phyloP scores from a whole-genome alignment of 2,888 invertebrate species.

The Agapetus fuscipes region DNA sequence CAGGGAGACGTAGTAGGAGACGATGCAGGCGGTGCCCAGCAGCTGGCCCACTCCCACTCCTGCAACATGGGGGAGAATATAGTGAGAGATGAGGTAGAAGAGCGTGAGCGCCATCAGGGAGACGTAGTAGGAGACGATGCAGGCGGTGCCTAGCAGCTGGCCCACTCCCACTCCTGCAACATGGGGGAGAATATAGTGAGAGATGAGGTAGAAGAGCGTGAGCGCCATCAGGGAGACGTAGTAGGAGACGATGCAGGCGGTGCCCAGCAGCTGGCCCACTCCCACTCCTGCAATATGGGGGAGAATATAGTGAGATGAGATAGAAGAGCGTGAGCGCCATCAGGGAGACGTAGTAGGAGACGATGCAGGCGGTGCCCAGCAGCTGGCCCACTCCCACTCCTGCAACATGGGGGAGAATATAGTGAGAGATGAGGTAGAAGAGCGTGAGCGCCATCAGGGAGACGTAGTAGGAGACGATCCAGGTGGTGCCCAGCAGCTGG shows the following conservation, averaged over 20 bases:
- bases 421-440: too few species aligned
- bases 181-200: neutral
- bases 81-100: too few species aligned
- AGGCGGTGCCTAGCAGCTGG: slow-evolving; percentile 50
- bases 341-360: slow-evolving; percentile 68
- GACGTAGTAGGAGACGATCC: slow-evolving; percentile 67
- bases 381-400: slow-evolving; percentile 61
- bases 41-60: slow-evolving; percentile 61
- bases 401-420: slow-evolving; percentile 27
- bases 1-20: slow-evolving; percentile 68
- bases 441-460: slow-evolving; percentile 63
- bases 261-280: slow-evolving; percentile 53
- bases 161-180: slow-evolving; percentile 57
- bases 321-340: slow-evolving; percentile 67
- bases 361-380: slow-evolving; percentile 50
- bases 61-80: slow-evolving; percentile 27
- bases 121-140: slow-evolving; percentile 67
- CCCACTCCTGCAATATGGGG: slow-evolving; percentile 47
- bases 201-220: slow-evolving; percentile 66
- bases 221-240: slow-evolving; percentile 67
- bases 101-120: slow-evolving; percentile 63
- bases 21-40: slow-evolving; percentile 50
- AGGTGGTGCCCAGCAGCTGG: slow-evolving; percentile 50
- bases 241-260: slow-evolving; percentile 59
- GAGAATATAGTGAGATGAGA: too few species aligned